phyloP scores from a whole-genome alignment of 2,888 invertebrate genomes.

The Stramonita haemastoma region DNA sequence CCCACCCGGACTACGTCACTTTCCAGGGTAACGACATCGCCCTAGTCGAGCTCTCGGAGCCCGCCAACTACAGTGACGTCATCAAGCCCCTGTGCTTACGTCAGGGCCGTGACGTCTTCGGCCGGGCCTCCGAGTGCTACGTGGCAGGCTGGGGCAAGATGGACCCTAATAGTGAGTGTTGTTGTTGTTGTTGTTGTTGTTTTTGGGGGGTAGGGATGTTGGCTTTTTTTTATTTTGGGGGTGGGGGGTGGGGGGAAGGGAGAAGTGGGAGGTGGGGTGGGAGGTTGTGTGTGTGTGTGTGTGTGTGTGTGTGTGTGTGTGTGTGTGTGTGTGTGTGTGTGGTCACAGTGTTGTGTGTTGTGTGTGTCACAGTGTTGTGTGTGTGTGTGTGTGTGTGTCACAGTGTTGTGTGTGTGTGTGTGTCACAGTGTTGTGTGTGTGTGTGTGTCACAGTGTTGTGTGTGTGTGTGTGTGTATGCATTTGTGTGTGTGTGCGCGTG shows the following conservation, averaged over 20 bases:
- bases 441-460: no score
- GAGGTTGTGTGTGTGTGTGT: not conserved
- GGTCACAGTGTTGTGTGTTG: no score
- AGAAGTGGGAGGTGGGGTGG: no score
- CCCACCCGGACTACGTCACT: constrained; percentile 54
- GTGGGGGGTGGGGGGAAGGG: no score
- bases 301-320: constrained; percentile 18
- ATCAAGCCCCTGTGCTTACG: constrained; percentile 67
- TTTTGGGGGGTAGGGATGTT: no score
- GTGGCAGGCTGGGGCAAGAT: constrained; percentile 65
- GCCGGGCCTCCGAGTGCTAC: constrained; percentile 55
- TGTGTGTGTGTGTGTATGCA: not conserved
- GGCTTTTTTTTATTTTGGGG: no score
- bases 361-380: no score
- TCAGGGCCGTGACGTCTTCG: constrained; percentile 43
- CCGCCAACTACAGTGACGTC: constrained; percentile 56
- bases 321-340: not conserved
- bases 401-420: no score
- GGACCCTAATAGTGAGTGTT: constrained; percentile 17
- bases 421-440: no score
- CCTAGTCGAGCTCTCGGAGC: constrained; percentile 57
- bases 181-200: no score
- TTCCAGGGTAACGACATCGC: constrained; percentile 64
- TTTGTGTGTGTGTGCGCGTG: not conserved
- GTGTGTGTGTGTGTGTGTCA: no score